Conservation (phyloP, 2,888 invertebrate species). For the Epirrita christyi region DNA sequence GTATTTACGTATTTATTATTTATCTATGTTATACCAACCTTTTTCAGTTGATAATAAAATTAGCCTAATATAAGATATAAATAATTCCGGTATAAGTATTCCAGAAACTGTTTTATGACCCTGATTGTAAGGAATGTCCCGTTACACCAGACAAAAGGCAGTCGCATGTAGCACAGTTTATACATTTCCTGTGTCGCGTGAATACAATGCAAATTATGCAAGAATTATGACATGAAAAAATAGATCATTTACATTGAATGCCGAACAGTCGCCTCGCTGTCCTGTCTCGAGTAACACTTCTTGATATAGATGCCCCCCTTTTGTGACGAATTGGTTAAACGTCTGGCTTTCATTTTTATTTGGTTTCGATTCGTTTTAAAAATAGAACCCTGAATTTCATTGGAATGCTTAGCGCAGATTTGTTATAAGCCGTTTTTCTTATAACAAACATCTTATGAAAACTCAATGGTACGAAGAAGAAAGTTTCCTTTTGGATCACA, state of each 20-base stretch:
- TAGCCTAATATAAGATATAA: no score
- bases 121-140: constrained; percentile 61
- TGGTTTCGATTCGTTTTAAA: background rate
- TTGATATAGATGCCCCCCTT: constrained; percentile 7
- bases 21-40: no score
- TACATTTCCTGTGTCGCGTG: constrained; percentile 62
- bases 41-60: no score
- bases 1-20: no score
- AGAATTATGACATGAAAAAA: constrained; percentile 51
- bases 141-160: constrained; percentile 61
- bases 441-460: no score
- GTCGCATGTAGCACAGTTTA: constrained; percentile 55
- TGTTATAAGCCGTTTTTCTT: no score
- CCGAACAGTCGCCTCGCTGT: constrained; percentile 38
- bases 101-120: constrained; percentile 33
- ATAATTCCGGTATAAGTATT: no score
- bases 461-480: no score
- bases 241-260: constrained; percentile 68
- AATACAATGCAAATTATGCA: constrained; percentile 55
- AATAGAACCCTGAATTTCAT: background rate
- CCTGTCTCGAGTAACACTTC: constrained; percentile 23
- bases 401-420: no score
- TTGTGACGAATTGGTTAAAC: background rate
- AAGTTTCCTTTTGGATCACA: no score
- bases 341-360: constrained; percentile 8